phyloP scores from a whole-genome alignment of 2,888 invertebrate genomes.

The Clostera curtula region DNA sequence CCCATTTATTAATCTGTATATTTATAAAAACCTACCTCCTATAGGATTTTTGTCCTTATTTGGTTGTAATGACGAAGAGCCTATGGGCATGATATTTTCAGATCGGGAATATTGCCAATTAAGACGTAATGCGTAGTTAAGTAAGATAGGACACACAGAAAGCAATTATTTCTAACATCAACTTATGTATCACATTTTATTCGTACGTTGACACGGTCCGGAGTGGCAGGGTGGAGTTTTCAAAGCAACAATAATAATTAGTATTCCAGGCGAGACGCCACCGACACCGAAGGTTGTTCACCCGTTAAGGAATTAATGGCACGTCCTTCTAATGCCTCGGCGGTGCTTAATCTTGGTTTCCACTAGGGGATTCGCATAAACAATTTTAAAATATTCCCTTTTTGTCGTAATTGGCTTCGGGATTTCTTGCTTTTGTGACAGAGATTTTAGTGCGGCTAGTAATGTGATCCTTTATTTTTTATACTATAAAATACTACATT shows the following conservation, averaged over 20 bases:
- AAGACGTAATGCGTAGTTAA: too few relatives aligned
- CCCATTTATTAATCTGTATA: too few relatives aligned
- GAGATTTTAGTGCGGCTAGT: too few relatives aligned
- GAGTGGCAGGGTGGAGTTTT: conserved; percentile 33
- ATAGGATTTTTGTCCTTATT: too few relatives aligned
- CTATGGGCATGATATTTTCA: too few relatives aligned
- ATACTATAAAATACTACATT: neutral
- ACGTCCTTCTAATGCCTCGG: conserved; percentile 44
- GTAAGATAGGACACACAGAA: too few relatives aligned
- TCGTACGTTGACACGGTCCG: conserved; percentile 32
- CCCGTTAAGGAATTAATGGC: conserved; percentile 61
- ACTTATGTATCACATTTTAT: conserved; percentile 18
- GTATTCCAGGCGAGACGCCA: conserved; percentile 60
- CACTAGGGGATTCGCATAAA: conserved; percentile 34
- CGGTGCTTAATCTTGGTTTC: conserved; percentile 49
- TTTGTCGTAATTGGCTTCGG: conserved; percentile 13
- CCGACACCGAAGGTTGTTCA: conserved; percentile 55
- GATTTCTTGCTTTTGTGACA: neutral
- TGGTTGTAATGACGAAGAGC: too few relatives aligned
- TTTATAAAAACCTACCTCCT: too few relatives aligned
- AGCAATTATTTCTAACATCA: too few relatives aligned
- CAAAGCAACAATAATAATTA: conserved; percentile 52
- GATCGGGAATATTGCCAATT: too few relatives aligned
- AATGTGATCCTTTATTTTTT: neutral
- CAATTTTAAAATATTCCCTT: conserved; percentile 29